Evolutionary conservation across 2,113 vertebrate genomes (phyloP), one percentile per base, ranked within the genome.

Genomic region (Equus przewalskii): DNA sequence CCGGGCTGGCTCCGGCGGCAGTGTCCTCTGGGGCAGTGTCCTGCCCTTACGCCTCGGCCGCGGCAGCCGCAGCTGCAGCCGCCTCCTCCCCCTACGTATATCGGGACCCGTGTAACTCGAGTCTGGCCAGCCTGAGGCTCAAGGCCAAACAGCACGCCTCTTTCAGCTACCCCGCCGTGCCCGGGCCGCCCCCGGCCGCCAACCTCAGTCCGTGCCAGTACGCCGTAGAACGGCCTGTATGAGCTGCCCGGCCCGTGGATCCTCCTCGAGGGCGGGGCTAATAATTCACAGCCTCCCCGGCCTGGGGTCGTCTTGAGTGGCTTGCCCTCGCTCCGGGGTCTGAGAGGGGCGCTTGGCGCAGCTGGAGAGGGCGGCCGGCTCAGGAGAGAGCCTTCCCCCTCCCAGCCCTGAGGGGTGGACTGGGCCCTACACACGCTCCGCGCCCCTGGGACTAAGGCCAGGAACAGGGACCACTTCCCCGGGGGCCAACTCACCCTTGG

Each of bases 81-180:
- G 98, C 99, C 22, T 99, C 99, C 97, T 99, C 99, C 96, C 99
- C 99, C 95, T 99, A 99, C 98, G 99, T 99, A 98, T 99, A 99
- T 98, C 99, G 99, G 99, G 99, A 99, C 99, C 99, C 99, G 33
- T 99, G 99, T 98, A 99, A 99, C 99, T 99, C 99, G 98, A 99
- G 99, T 98, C 99, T 99, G 98, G 99, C 99, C 97, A 99, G 99
- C 98, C 99, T 99, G 97, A 97, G 99, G 98, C 99, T 99, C 98
- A 99, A 99, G 98, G 99, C 99, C 96, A 99, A 99, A 98, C 99
- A 99, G 97, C 99, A 99, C 36, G 99, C 99, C 98, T 99, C 99
- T 97, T 99, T 99, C 92, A 99, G 99, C 92, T 99, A 99, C 89
- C 99, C 99, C 0, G 98, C 99, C 0, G 99, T 99, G 98, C 99